phyloP scores from a whole-genome alignment of 53 echinoderm and acorn worm genomes.

The Paelopatides confundens region DNA sequence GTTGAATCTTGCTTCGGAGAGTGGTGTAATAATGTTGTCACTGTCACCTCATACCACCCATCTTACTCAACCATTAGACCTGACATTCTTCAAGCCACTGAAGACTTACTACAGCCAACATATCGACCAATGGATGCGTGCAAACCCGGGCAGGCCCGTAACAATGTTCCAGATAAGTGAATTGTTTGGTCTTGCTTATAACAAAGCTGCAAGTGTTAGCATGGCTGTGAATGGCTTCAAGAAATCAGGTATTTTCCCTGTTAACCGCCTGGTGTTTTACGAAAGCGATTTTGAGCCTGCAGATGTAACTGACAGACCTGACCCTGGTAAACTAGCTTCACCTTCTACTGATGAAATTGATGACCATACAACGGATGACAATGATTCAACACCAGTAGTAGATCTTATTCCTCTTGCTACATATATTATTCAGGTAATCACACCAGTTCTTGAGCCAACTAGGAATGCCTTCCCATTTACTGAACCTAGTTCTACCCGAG shows the following conservation, averaged over 20 bases:
- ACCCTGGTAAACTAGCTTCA: too few relatives aligned
- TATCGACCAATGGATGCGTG: constrained; percentile 28
- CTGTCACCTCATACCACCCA: constrained; percentile 26
- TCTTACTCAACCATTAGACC: not conserved
- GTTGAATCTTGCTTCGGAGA: not conserved
- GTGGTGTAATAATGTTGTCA: constrained; percentile 17
- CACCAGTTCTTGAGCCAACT: too few relatives aligned
- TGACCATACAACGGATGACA: too few relatives aligned
- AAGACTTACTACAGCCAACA: constrained; percentile 9
- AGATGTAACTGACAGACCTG: constrained; percentile 28
- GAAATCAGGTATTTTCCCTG: constrained; percentile 26
- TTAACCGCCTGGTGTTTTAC: constrained; percentile 19
- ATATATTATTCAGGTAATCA: too few relatives aligned
- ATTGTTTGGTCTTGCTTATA: constrained; percentile 10
- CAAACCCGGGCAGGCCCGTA: not conserved
- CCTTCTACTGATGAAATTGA: too few relatives aligned
- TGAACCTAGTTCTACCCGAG: too few relatives aligned
- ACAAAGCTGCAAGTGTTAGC: not conserved
- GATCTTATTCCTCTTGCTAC: too few relatives aligned
- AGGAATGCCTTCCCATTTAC: too few relatives aligned
- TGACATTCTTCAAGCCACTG: not conserved
- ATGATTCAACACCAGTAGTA: too few relatives aligned
- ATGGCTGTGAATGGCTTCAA: constrained; percentile 1
- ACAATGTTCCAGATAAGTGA: constrained; percentile 7
- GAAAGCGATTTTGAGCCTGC: not conserved